Evolutionary conservation across 2,888 invertebrate genomes (phyloP).

Genomic region (Acleris emargana): DNA sequence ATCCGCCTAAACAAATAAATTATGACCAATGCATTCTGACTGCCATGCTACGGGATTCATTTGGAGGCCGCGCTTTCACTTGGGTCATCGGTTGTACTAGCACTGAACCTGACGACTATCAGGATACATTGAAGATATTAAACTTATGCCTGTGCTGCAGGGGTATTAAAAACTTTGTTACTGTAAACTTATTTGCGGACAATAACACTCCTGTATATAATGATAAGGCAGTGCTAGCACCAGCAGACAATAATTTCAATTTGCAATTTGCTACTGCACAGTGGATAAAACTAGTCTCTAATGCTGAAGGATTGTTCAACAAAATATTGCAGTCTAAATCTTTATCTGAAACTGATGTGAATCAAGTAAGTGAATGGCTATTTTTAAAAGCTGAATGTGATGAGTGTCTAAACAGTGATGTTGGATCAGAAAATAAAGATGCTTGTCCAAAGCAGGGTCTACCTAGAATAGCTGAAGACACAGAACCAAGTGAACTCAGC

Average conservation of each 20-base stretch:
- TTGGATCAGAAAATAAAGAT: conserved; percentile 73
- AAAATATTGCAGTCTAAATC: conserved; percentile 88
- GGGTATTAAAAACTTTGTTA: conserved; percentile 88
- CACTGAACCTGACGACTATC: conserved; percentile 86
- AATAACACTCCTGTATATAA: conserved; percentile 83
- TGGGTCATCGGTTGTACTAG: conserved; percentile 89
- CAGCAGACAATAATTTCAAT: conserved; percentile 83
- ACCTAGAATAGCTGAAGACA: conserved; percentile 79
- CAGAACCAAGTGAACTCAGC: conserved; percentile 85
- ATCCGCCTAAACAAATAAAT: conserved; percentile 78
- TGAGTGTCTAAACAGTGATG: conserved; percentile 88
- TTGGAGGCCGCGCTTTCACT: conserved; percentile 90
- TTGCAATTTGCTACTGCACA: conserved; percentile 93
- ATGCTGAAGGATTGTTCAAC: conserved; percentile 93
- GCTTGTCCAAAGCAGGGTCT: conserved; percentile 70
- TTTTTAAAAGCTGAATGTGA: conserved; percentile 94
- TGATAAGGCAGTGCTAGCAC: conserved; percentile 64
- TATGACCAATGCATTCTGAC: conserved; percentile 88
- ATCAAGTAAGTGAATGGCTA: conserved; percentile 91
- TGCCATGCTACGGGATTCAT: conserved; percentile 88
- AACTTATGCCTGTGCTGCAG: conserved; percentile 87
- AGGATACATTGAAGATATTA: conserved; percentile 87
- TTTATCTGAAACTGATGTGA: conserved; percentile 88
- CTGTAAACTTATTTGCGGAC: conserved; percentile 88
- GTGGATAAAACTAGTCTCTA: conserved; percentile 91